phyloP scores from a whole-genome alignment of 2,113 vertebrate genomes.

The Bubo scandiacus region DNA sequence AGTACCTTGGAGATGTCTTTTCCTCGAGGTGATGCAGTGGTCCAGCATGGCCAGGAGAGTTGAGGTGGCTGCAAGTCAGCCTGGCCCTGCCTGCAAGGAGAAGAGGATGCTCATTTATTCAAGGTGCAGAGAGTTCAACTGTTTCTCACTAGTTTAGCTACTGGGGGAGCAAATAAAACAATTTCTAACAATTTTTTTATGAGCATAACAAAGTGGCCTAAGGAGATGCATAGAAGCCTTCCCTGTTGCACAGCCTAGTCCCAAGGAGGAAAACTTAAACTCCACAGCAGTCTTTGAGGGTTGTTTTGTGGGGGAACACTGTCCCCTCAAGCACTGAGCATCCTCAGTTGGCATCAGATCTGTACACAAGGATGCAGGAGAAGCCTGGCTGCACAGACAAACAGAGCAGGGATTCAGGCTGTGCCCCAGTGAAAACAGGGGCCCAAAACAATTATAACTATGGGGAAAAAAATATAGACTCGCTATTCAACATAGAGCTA shows the following conservation, averaged over 20 bases:
- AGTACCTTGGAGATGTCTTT: background rate
- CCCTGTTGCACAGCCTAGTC: background rate
- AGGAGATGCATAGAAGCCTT: background rate
- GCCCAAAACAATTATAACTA: background rate
- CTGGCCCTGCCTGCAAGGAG: background rate
- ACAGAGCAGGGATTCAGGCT: background rate
- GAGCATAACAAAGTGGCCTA: accelerated
- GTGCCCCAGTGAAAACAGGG: background rate
- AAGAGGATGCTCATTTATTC: background rate
- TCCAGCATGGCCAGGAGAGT: background rate
- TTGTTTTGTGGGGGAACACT: background rate
- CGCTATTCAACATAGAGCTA: background rate
- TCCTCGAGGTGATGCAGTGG: background rate
- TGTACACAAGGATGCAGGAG: background rate
- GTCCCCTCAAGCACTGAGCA: background rate
- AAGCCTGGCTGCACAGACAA: accelerated
- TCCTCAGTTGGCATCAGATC: background rate
- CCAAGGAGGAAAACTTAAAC: background rate
- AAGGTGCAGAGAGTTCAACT: background rate
- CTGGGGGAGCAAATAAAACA: background rate
- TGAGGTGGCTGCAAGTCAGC: background rate
- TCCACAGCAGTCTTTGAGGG: too few species aligned
- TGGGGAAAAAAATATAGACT: background rate
- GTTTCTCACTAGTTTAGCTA: background rate
- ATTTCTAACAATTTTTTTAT: background rate